Evolutionary conservation across 2,113 vertebrate genomes (phyloP), one percentile per base, ranked within the genome.

Genomic region (Pongo abelii): DNA sequence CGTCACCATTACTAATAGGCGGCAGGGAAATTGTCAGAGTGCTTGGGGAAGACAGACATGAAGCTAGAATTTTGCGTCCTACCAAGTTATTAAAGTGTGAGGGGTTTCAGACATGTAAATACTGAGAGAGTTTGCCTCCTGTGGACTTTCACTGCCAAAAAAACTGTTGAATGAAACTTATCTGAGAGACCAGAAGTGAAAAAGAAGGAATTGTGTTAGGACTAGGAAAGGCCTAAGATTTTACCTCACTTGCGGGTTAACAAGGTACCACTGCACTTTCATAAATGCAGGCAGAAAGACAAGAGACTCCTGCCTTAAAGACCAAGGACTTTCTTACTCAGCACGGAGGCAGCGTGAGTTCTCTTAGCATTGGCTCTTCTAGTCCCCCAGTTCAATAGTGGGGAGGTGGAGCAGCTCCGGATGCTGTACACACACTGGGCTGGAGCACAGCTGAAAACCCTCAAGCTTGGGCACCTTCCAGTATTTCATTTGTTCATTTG

Each of bases 1-100:
- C 91, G 57, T 81, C 67, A 55, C 69, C 86, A 8, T n/a, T 91
- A 84, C 92, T 89, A 67, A 93, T 52, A 77, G 87, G 84, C 83
- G 35, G 83, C 88, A 23, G 50, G 59, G 84, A 94, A 72, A 46
- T 64, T 91, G 85, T 85, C 59, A 35, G 72, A 93, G 80, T 93
- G 59, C 78, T 67, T 50, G 59, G 72, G 46, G 11, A 9, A 91
- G 81, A 89, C 91, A 75, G 22, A 16, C 8, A 23, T 32, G 55
- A 70, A 74, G 38, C 67, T 84, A 59, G 23, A 48, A 2, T 84
- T 57, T 61, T 94, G 30, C 74, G 64, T 70, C 48, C 50, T 67
- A 35, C 77, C 81, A 43, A 79, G 64, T 93, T 77, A 89, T 48
- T 84, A 61, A 23, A 43, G 27, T 30, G 5, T 27, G 57, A 78